phyloP scores from a whole-genome alignment of 2,113 vertebrate species.

The Mustelus asterias region DNA sequence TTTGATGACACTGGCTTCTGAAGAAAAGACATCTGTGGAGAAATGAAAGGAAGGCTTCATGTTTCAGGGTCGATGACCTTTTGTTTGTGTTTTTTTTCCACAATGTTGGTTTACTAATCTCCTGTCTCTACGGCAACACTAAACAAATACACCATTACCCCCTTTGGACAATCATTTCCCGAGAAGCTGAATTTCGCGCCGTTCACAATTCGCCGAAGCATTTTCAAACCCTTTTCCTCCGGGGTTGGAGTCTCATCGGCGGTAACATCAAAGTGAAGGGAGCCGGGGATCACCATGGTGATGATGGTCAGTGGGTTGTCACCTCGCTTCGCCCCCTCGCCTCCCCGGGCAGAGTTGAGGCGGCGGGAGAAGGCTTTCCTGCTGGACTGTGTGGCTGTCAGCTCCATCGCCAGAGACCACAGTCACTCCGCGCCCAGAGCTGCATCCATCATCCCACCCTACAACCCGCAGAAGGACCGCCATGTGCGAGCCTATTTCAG shows the following conservation, averaged over 20 bases:
- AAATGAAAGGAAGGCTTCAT: background rate
- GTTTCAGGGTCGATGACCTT: background rate
- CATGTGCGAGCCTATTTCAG: constrained; percentile 29
- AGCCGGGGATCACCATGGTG: background rate
- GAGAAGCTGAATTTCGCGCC: background rate
- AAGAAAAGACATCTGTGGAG: background rate
- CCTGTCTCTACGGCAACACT: background rate
- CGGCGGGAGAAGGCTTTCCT: constrained; percentile 18
- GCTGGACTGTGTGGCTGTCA: constrained; percentile 35
- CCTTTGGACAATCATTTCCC: background rate
- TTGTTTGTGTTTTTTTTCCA: background rate
- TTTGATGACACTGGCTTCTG: background rate
- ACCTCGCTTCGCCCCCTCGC: background rate
- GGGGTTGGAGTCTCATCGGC: background rate
- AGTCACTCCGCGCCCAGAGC: constrained; percentile 40
- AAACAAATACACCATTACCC: background rate
- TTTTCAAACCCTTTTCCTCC: background rate
- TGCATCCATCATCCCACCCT: constrained; percentile 40
- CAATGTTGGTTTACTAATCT: background rate
- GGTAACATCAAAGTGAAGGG: background rate
- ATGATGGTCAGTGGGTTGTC: background rate
- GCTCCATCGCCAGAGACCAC: constrained; percentile 27
- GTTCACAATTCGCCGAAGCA: background rate
- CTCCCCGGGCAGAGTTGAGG: constrained; percentile 35
- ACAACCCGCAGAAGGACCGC: constrained; percentile 36